Conservation (phyloP, 2,888 invertebrate genomes). For the Molanna angustata region DNA sequence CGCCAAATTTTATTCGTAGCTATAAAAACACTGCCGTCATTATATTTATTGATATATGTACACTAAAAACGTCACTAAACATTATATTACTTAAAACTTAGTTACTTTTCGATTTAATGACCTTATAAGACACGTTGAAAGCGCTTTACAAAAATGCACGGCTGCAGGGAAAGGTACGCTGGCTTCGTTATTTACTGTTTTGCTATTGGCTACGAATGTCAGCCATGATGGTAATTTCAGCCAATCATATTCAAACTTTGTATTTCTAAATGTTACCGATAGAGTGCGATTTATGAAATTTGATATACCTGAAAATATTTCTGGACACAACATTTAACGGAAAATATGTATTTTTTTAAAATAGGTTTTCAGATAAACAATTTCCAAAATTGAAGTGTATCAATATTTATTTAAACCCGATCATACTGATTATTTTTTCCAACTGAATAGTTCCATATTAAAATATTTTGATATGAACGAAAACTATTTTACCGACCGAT, state of each 20-base stretch:
- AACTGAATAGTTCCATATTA: too few relatives aligned
- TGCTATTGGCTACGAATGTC: conserved; percentile 15
- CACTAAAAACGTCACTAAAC: background rate
- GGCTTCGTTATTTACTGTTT: conserved; percentile 27
- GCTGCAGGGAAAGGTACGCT: conserved; percentile 19
- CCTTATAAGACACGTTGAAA: conserved; percentile 23
- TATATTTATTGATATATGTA: conserved; percentile 1
- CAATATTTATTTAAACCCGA: too few relatives aligned
- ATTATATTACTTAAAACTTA: conserved; percentile 12
- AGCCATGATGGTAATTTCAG: conserved; percentile 9
- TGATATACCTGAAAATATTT: too few relatives aligned
- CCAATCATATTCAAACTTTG: conserved; percentile 24
- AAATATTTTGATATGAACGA: too few relatives aligned
- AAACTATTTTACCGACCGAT: too few relatives aligned
- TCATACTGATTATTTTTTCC: too few relatives aligned
- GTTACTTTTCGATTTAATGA: conserved; percentile 21
- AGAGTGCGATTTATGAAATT: conserved; percentile 15
- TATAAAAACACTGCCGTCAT: conserved; percentile 9
- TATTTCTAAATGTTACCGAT: conserved; percentile 8
- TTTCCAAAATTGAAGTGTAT: too few relatives aligned
- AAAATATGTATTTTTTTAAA: too few relatives aligned
- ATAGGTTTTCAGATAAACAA: too few relatives aligned
- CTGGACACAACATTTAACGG: too few relatives aligned
- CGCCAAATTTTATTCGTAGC: conserved; percentile 11
- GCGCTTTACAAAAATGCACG: conserved; percentile 10